Percentiles rank a stretch among this genome's conserved stretches.
phyloP scores from a whole-genome alignment of 2,113 vertebrate species.

The Odocoileus hemionus region DNA sequence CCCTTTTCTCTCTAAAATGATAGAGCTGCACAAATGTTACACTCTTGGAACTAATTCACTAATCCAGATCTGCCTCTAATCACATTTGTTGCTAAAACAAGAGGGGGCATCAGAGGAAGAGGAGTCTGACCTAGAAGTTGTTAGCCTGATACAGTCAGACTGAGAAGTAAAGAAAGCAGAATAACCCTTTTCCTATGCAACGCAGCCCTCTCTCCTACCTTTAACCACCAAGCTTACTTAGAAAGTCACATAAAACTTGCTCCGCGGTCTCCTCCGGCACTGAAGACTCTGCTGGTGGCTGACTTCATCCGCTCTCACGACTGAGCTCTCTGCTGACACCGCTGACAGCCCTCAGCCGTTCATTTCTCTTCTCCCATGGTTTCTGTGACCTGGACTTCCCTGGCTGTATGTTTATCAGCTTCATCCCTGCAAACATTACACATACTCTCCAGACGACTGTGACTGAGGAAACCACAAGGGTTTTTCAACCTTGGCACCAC shows the following conservation, averaged over 20 bases:
- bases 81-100: not conserved
- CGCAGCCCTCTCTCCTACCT: not conserved
- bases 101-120: not conserved
- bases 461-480: not conserved
- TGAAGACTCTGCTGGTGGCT: not conserved
- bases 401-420: not conserved
- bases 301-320: not conserved
- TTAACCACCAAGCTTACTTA: not conserved
- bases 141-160: not conserved
- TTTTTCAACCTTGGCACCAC: not conserved
- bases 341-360: not conserved
- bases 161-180: not conserved
- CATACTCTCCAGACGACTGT: not conserved
- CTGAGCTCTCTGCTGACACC: not conserved
- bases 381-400: not conserved
- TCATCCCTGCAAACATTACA: not conserved
- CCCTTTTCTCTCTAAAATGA: not conserved
- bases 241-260: not conserved
- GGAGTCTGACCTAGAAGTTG: not conserved
- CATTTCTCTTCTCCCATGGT: not conserved
- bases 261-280: not conserved
- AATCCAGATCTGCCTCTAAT: not conserved
- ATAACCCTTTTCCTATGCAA: not conserved
- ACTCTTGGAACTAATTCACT: not conserved
- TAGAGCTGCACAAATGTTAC: not conserved